Evolutionary conservation across 2,888 invertebrate genomes (phyloP), one percentile per base, ranked within the genome.

Genomic region (Cremastinae sp.): DNA sequence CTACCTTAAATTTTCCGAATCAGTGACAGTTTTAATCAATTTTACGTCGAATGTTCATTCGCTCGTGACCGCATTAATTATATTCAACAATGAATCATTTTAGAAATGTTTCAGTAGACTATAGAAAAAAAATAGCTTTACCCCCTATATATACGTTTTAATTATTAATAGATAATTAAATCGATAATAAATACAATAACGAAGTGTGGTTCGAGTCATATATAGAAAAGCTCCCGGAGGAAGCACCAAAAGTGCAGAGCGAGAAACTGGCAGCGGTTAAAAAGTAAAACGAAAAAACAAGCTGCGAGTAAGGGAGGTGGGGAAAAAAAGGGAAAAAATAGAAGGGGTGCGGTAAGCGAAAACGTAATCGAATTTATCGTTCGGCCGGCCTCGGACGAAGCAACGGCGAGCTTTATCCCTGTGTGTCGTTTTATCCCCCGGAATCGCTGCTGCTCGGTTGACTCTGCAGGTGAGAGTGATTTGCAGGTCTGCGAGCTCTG

Each of bases 401-500:
- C 36, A 59, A 45, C 68, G 47, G 65, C 47, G 68, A 53, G 45
- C 54, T 73, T 54, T 58, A 68, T 69, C 51, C 59, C 54, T 49
- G 64, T 41, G 73, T 28, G 69, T 59, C 59, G 54, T 9, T 45
- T 34, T 45, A 34, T 20, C 54, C 54, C 9, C 64, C 28, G 22
- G 49, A 20, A 58, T 49, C 51, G 18, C 45, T 7, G 53, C 36
- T 36, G 43, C 70, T 45, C 51, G 65, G 59, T 77, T 41, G 66
- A 43, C 72, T 22, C 75, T 74, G 77, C 77, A 77, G 68, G 71
- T 68, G 69, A 78, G 79, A 80, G 74, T 82, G 82, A 82, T 82
- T 82, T 81, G 79, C 79, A 80, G 79, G 77, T 74, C 80, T 75
- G 74, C 68, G 75, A 79, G 75, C 22, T 69, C 64, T 72, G 78